Base-by-base conservation (phyloP, 1,140 invertebrate species). In the Drosophila setifemur region DNA sequence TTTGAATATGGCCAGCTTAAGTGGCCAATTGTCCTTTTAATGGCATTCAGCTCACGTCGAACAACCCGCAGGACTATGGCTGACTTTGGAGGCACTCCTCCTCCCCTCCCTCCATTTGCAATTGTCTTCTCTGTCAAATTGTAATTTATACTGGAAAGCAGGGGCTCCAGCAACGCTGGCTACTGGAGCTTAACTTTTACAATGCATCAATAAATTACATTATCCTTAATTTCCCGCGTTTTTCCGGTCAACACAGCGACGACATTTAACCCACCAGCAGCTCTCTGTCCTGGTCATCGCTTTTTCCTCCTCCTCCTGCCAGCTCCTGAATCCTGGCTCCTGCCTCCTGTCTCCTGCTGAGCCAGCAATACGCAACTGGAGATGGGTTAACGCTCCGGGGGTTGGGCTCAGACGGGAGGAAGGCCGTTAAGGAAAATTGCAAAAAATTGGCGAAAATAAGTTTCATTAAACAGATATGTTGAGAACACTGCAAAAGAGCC, bases 141-240 rank as follows among this genome's bases (percentile, higher is more conserved):
- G 78, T 85, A 85, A 82, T 82, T 82, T 82, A 82, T 82, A 83
- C 57, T 71, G 76, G 76, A 67, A 47, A 55, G 50, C 49, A 55
- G 28, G 9, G 40, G 42, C 58, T 23, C 21, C 19, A 23, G n/a
- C 57, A 49, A 25, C 55, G 35, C 57, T 33, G 50, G 61, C 57
- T 52, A 58, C 78, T 68, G 68, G 47, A 83, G 78, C 78, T 82
- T 82, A 83, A 82, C 78, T 82, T 78, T 82, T 85, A 82, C 78
- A 82, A 83, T 82, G 73, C 69, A 82, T 83, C 78, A 82, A 82
- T 82, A 82, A 82, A 82, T 82, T 82, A 82, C 78, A 82, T 82
- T 82, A 82, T 82, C 78, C 78, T 82, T 82, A 82, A 82, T 82
- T 82, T 82, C 79, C 78, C 78, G 78, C 78, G 78, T 66, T 83